Evolutionary conservation across 2,113 vertebrate species (phyloP).

Genomic region (Xenopus borealis): DNA sequence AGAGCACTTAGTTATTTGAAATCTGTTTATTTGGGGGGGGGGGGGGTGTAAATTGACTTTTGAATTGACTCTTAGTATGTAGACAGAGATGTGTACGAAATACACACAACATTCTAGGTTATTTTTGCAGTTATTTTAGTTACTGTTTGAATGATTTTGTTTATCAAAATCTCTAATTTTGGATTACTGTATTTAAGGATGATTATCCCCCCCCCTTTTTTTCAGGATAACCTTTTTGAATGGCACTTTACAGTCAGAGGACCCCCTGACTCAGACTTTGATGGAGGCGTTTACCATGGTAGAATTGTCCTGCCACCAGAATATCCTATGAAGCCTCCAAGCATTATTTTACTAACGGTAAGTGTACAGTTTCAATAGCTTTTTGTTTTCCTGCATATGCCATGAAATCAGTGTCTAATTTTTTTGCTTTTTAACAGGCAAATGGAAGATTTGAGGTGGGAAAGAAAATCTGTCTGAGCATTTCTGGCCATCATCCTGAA

Average conservation of each 20-base stretch:
- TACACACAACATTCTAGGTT: too few relatives aligned
- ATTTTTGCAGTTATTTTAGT: too few relatives aligned
- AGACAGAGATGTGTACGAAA: too few relatives aligned
- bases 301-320: conserved; percentile 93
- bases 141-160: too few relatives aligned
- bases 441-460: conserved; percentile 97
- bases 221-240: conserved; percentile 96
- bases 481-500: conserved; percentile 98
- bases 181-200: not conserved
- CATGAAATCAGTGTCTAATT: conserved; percentile 23
- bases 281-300: conserved; percentile 93
- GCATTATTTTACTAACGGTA: conserved; percentile 96
- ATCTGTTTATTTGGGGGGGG: too few relatives aligned
- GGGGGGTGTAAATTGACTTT: too few relatives aligned
- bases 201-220: conserved; percentile 37
- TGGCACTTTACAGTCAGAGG: conserved; percentile 98
- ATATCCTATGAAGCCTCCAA: conserved; percentile 98
- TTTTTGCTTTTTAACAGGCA: conserved; percentile 65
- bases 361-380: conserved; percentile 35
- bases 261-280: conserved; percentile 95
- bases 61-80: too few relatives aligned
- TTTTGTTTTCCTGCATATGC: not conserved
- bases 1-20: too few relatives aligned
- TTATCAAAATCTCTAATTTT: too few relatives aligned
- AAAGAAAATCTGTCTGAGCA: conserved; percentile 98